Base-by-base conservation (phyloP, 2,888 invertebrate genomes). In the Ecdyonurus torrentis region DNA sequence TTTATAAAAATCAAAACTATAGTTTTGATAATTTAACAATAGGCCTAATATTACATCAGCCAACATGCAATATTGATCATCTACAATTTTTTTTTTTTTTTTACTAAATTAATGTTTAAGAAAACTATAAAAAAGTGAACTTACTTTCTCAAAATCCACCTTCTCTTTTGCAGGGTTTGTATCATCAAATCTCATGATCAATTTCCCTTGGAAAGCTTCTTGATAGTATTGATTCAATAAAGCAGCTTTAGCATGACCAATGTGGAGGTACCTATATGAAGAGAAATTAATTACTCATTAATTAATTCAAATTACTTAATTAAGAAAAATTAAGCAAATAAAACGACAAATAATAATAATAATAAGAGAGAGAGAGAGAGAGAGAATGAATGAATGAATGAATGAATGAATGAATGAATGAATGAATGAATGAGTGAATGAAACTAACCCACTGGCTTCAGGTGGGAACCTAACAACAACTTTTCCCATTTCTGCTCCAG, bases 161-260 rank as follows among this genome's bases (percentile, higher is more conserved):
- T 94, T 92, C 73, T 99, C 99, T 73, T 99, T 99, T 18, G 96
- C 98, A 2, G 99, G 99, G 77, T 99, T 99, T 2, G 99, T 99
- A 74, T 99, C 99, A 76, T 99, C 99, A 74, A 99, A 99, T 67
- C 99, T 83, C 95, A 99, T 94, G 66, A 99, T 89, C 0, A 99
- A 82, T 72, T 89, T 89, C 0, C 99, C 99, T 71, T 97, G 78
- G 75, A 96, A 99, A 1, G 85, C 81, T 70, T 87, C 83, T 68
- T 95, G 93, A 72, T 99, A 99, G 77, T 98, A 92, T 74, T 98
- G 97, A 77, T 99, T 99, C 18, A 99, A 79, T 1, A 99, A 80
- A 20, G 98, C 99, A 5, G 99, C 99, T 75, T 99, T 99, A 0
- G 99, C 99, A 76, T 99, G 99, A 0, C 99, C 99, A 73, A 99